Base-by-base conservation (phyloP, 1,140 invertebrate species). In the Solenopsis fugax region DNA sequence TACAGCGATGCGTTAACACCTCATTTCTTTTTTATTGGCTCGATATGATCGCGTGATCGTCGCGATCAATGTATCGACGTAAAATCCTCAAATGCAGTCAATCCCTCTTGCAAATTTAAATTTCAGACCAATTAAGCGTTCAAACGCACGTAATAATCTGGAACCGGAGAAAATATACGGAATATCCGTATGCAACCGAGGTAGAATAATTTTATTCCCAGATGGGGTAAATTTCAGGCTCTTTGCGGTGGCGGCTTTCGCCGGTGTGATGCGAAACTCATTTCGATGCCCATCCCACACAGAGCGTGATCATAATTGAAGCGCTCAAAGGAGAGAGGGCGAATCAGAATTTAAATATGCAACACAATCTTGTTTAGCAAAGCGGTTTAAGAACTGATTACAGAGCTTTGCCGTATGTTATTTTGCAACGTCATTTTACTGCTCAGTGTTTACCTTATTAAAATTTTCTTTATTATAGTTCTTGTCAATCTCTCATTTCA, bases 221-320 rank as follows among this genome's bases (percentile, higher is more conserved):
- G 21, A 24, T 81, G 50, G 48, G 34, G 16, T 37, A 81, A 62
- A 80, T 41, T 80, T 52, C 62, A 67, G 76, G 13, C 18, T 48
- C 45, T 52, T 52, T 69, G 62, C 62, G 45, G 58, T 41, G 16
- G 24, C n/a, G 52, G 58, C 24, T 65, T 64, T 64, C 21, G 45
- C 75, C 54, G 4, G 52, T 18, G 45, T n/a, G 48, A 80, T 69
- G 34, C 77, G n/a, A 80, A 80, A 80, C 62, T 80, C 58, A 78
- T 78, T 78, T 50, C 54, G 77, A 80, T 69, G n/a, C 34, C 4
- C 48, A 16, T 41, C 62, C 62, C 62, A 69, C 37, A 60, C 48
- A 52, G 21, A 80, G 62, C 29, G 29, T 65, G 64, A 54, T 80
- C 45, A 67, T 80, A 69, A 80, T 80, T 69, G 64, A 69, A 21